phyloP scores from a whole-genome alignment of 2,888 invertebrate genomes.

The Lobophora halterata region DNA sequence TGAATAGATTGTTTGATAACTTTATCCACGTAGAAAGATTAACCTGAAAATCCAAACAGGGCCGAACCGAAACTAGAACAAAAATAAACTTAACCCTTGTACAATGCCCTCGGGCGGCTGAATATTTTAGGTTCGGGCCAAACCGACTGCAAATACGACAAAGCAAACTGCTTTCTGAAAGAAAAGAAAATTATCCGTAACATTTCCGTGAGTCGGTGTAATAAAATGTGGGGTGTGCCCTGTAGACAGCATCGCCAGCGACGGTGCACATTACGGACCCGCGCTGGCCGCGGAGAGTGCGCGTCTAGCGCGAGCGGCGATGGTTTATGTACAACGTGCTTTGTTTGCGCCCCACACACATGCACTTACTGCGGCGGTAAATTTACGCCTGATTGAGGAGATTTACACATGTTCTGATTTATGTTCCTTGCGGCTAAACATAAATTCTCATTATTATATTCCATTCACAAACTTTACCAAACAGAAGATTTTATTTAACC shows the following conservation, averaged over 20 bases:
- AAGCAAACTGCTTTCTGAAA: constrained; percentile 28
- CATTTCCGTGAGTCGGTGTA: constrained; percentile 26
- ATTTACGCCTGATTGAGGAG: constrained; percentile 29
- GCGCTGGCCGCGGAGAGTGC: constrained; percentile 18
- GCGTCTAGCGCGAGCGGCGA: constrained; percentile 18
- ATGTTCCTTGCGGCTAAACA: constrained; percentile 16
- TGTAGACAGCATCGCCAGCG: constrained; percentile 15
- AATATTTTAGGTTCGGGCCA: constrained; percentile 23
- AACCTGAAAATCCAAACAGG: constrained; percentile 14
- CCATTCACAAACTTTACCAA: too few relatives aligned
- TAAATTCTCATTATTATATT: constrained; percentile 17
- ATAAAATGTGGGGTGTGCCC: constrained; percentile 26
- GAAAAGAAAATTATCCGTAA: constrained; percentile 31
- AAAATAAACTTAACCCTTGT: constrained; percentile 21
- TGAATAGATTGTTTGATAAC: constrained; percentile 20
- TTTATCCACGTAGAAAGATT: constrained; percentile 18
- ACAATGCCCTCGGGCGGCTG: constrained; percentile 25
- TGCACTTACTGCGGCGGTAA: constrained; percentile 25
- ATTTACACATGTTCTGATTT: constrained; percentile 28
- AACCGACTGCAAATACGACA: constrained; percentile 25
- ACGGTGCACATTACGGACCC: constrained; percentile 22
- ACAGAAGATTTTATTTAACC: too few relatives aligned
- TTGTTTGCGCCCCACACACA: constrained; percentile 23
- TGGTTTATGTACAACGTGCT: constrained; percentile 25
- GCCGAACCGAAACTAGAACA: constrained; percentile 15